Base-by-base conservation (phyloP, 2,113 vertebrate genomes). In the Jaculus jaculus region DNA sequence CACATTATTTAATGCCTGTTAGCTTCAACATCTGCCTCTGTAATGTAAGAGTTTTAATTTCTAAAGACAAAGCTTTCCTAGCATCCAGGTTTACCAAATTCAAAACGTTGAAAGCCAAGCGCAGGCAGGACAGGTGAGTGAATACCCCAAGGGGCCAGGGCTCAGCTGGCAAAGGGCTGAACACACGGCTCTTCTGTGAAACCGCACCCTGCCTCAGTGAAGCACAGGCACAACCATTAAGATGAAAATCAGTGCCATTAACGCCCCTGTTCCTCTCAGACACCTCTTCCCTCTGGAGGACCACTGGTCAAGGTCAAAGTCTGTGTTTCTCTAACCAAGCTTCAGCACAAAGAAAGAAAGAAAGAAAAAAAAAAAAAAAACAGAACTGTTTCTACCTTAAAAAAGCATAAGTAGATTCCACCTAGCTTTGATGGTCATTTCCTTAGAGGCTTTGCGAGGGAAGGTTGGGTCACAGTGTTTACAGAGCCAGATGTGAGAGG, bases 121-220 rank as follows among this genome's bases (percentile, higher is more conserved):
- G 8, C 65, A 71, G 7, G 34, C 7, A 78, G 30, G 12, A 16
- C 18, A 51, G 8, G 7, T 20, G 68, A 37, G 24, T 4, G 3
- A 39, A 26, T 34, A 30, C 23, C 15, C 24, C 32, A 17, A 63
- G 60, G 30, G 24, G 2, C 6, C 47, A 4, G 3, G 13, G 30
- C 34, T 78, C 39, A 65, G 39, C 7, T 7, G 5, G 37, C 0
- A 1, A 58, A 3, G 2, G 17, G 7, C 0, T 13, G 26, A 68
- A 63, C 17, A 83, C 5, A 61, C n/a, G 79, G 28, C 37, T 60
- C 47, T 42, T 51, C 39, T 42, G 37, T 13, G 32, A 13, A 47
- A 54, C 30, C 23, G 37, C 20, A 11, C 11, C 39, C 1, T 0
- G 23, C n/a, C 58, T n/a, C 65, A 78, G 5, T 20, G 60, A 73